A percentile compares a stretch with the other conserved stretches of the same genome.
phyloP scores from a whole-genome alignment of 2,113 vertebrate genomes.

The Perca fluviatilis region DNA sequence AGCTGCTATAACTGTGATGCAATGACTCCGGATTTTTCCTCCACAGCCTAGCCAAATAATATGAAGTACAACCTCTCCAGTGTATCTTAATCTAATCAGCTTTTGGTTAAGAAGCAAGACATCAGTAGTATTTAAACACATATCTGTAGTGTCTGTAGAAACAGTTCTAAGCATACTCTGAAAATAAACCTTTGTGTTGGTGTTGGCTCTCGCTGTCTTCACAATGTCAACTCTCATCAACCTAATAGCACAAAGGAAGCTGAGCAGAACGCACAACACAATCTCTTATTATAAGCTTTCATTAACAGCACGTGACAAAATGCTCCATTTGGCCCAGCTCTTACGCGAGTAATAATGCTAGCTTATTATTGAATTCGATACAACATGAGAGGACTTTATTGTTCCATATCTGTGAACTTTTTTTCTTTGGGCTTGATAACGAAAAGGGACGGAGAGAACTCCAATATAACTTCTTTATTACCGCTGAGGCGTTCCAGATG shows the following conservation, averaged over 20 bases:
- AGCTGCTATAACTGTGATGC: neutral
- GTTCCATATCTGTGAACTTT: slow-evolving; percentile 8
- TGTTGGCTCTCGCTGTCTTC: slow-evolving; percentile 1
- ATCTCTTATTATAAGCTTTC: slow-evolving; percentile 36
- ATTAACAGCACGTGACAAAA: slow-evolving; percentile 19
- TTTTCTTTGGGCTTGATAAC: slow-evolving; percentile 19
- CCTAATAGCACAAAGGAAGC: neutral
- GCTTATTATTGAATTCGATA: slow-evolving; percentile 20
- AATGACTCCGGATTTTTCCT: neutral
- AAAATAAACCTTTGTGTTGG: slow-evolving; percentile 28
- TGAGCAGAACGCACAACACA: slow-evolving; percentile 7
- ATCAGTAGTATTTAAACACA: slow-evolving; percentile 8
- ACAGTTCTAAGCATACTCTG: neutral
- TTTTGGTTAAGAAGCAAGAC: neutral
- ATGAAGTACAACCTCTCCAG: neutral
- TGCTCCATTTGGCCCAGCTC: slow-evolving; percentile 18
- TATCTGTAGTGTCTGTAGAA: neutral
- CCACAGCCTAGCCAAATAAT: neutral
- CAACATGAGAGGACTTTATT: slow-evolving; percentile 14
- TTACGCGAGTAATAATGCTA: neutral
- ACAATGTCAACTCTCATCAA: slow-evolving; percentile 30
- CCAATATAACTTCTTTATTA: slow-evolving; percentile 59
- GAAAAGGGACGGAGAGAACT: slow-evolving; percentile 25
- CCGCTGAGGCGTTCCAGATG: slow-evolving; percentile 45
- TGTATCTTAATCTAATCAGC: neutral